Conservation (phyloP, 2,113 vertebrate species). For the Anas platyrhynchos region DNA sequence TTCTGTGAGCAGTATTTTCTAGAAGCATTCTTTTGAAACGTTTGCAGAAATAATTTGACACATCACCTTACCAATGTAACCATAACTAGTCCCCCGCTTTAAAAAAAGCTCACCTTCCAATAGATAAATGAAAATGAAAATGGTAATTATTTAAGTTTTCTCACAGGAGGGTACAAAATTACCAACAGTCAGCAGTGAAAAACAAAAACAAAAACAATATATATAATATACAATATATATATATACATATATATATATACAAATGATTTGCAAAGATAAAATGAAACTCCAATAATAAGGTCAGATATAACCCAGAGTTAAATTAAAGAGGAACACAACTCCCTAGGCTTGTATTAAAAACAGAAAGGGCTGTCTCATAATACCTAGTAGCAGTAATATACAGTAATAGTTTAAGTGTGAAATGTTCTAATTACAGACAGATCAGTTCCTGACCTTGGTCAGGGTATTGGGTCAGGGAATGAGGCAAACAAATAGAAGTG, state of each 20-base stretch:
- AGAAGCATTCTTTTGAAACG: background rate
- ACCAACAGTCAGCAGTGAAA: background rate
- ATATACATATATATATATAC: background rate
- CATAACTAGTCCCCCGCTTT: background rate
- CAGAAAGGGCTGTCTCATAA: background rate
- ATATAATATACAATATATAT: too few species aligned
- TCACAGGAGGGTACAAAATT: background rate
- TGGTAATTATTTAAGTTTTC: background rate
- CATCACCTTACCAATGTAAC: background rate
- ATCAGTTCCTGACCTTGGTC: background rate
- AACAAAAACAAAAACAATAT: background rate
- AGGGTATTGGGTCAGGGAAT: background rate
- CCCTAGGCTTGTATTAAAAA: background rate
- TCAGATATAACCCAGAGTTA: background rate
- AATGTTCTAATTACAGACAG: background rate
- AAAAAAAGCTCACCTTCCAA: background rate
- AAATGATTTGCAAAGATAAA: background rate
- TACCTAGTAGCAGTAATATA: background rate
- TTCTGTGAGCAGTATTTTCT: background rate
- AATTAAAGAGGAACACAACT: slow-evolving; percentile 10
- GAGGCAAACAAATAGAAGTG: background rate
- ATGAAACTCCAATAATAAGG: background rate
- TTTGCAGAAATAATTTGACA: background rate
- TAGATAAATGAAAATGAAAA: background rate
- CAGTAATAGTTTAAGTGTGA: background rate